Conservation (phyloP, 1,140 invertebrate species). For the Thaumetopoea pityocampa region DNA sequence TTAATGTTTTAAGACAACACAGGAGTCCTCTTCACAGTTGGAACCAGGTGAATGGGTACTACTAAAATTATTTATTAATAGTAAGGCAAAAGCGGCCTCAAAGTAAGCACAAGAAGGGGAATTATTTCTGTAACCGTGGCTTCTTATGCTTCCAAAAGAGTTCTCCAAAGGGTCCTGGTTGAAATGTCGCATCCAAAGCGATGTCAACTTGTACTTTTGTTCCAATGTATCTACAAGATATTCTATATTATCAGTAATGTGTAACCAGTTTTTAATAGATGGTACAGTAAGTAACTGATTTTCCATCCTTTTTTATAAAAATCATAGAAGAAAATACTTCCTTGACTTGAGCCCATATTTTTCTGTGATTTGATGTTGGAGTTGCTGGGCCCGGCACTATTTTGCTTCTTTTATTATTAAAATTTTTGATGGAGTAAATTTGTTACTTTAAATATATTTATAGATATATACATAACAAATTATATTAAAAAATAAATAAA, state of each 20-base stretch:
- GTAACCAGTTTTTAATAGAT: neutral
- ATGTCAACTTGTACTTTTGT: slow-evolving; percentile 13
- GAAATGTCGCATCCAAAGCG: slow-evolving; percentile 15
- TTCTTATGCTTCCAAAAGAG: slow-evolving; percentile 16
- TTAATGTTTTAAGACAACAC: neutral
- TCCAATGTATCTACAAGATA: slow-evolving; percentile 3
- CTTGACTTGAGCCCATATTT: neutral
- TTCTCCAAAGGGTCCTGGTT: slow-evolving; percentile 19
- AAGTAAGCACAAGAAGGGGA: slow-evolving; percentile 15
- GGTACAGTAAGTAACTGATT: slow-evolving; percentile 1
- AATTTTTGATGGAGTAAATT: too few species aligned
- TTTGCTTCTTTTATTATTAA: neutral
- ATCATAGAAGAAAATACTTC: neutral
- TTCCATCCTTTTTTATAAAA: too few species aligned
- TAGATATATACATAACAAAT: too few species aligned
- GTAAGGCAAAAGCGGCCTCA: slow-evolving; percentile 15
- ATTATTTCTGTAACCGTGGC: slow-evolving; percentile 17
- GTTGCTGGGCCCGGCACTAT: neutral
- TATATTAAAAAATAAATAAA: too few species aligned
- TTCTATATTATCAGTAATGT: slow-evolving; percentile 2
- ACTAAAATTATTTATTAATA: slow-evolving; percentile 20
- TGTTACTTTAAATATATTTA: too few species aligned
- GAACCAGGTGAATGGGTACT: slow-evolving; percentile 10
- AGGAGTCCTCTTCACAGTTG: slow-evolving; percentile 3
- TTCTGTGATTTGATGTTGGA: neutral